A percentile compares a stretch with the other conserved stretches of the same genome.
Conservation (phyloP, 1,140 invertebrate species). For the Protaetia brevitarsis region DNA sequence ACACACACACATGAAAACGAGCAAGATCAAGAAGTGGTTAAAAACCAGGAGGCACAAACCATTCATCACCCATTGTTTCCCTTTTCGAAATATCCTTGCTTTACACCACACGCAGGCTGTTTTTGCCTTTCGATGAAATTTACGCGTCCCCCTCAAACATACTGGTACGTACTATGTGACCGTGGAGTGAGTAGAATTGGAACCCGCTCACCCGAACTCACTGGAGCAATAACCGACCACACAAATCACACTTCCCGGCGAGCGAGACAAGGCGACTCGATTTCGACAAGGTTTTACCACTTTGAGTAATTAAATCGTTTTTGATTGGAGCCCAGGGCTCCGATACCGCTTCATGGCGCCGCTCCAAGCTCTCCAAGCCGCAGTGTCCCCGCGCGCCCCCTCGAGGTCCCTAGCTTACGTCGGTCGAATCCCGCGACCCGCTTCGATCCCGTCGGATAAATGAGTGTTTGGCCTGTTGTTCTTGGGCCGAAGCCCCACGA, state of each 20-base stretch:
- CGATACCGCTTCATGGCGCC: background rate
- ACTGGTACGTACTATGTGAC: background rate
- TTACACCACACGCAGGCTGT: background rate
- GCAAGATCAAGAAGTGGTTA: background rate
- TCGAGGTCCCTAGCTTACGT: background rate
- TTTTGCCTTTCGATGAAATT: background rate
- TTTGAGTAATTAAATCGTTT: slow-evolving; percentile 45
- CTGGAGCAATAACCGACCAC: slow-evolving; percentile 36
- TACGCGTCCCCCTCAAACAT: background rate
- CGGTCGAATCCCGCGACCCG: background rate
- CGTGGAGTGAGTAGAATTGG: background rate
- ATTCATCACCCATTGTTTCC: slow-evolving; percentile 4
- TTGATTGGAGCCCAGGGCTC: slow-evolving; percentile 38
- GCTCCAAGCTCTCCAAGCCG: background rate
- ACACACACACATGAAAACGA: no score
- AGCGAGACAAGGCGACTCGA: slow-evolving; percentile 40
- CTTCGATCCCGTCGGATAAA: slow-evolving; percentile 38
- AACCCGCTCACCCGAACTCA: background rate
- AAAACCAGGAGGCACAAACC: background rate
- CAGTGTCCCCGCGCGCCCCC: background rate
- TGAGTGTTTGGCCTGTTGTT: slow-evolving; percentile 37
- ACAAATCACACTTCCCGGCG: slow-evolving; percentile 42
- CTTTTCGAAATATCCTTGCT: background rate
- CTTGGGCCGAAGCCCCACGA: slow-evolving; percentile 40
- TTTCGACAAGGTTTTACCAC: slow-evolving; percentile 42